Evolutionary conservation across 23 tunicate genomes (phyloP), one percentile per base, ranked within the genome.

Genomic region (Halocynthia roretzi): DNA sequence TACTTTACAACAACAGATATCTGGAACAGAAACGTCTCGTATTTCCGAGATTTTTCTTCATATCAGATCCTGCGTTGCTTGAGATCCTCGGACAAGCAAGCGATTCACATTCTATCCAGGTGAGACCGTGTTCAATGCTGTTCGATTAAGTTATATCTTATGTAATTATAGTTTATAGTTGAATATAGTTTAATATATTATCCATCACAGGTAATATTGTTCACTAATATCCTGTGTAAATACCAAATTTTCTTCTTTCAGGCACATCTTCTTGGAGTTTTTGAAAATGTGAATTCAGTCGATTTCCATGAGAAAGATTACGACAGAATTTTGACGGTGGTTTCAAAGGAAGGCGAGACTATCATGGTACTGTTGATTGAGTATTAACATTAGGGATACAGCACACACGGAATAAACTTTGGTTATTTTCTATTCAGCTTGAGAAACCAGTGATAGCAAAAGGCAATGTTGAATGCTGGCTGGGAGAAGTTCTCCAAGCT

Each of bases 51-150:
- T 94, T 94, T 82, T 94, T 94, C 83, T 94, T 94, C 80, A 84
- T 94, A 55, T 94, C 99, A 7, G 99, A 94, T 78, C 99, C 99
- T 71, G 99, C 99, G 31, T 68, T 94, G 80, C 70, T 94, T 14
- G 99, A 94, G 72, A 94, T 94, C 74, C 84, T 94, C 0, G 99
- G 99, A 8, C 99, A 94, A 73, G 99, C 99, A 51, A 87, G 95
- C 66, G 99, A 94, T 55, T 88, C 99, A 7, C 99, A 94, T 55
- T 80, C 99, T 19, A 94, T 94, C 18, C 98, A 90, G 80, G 96
- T 82, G 22, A 53, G 68, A 58, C 64, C 4, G 64, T 58, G 4
- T 58, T 14, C 17, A 17, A 60, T 17, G 64, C 64, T 15, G 17
- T 15, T 60, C 64, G n/a, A 60, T 17, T 60, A 31, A 31, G 44